Evolutionary conservation across 1,140 invertebrate genomes (phyloP).

Genomic region (Whitmania pigra): DNA sequence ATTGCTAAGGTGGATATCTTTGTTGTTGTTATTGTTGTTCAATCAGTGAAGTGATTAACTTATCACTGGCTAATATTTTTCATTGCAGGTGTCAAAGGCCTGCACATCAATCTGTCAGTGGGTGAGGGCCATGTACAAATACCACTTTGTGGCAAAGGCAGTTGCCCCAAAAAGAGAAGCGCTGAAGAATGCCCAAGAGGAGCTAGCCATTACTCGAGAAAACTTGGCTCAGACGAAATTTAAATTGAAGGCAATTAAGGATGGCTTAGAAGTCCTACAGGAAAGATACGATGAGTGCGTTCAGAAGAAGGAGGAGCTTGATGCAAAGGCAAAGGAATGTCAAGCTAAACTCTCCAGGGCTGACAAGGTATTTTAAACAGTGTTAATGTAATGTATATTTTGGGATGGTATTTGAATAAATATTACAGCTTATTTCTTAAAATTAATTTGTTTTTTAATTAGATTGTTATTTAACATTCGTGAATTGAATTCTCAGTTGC

Average conservation of each 20-base stretch:
- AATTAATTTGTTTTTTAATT: background rate
- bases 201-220: conserved; percentile 40
- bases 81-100: conserved; percentile 59
- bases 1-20: conserved; percentile 55
- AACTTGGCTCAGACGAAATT: conserved; percentile 39
- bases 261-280: conserved; percentile 43
- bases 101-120: conserved; percentile 79
- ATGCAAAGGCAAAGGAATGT: conserved; percentile 40
- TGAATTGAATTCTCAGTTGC: background rate
- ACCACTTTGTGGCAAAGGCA: conserved; percentile 45
- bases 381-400: background rate
- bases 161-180: conserved; percentile 42
- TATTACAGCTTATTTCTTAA: too few relatives aligned
- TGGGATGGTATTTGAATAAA: background rate
- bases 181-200: conserved; percentile 35
- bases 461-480: background rate
- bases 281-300: conserved; percentile 44
- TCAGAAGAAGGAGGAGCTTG: conserved; percentile 42
- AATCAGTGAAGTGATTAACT: too few relatives aligned
- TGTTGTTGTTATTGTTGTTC: background rate
- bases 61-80: background rate
- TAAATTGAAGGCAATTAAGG: conserved; percentile 38
- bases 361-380: conserved; percentile 39
- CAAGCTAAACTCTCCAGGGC: conserved; percentile 39
- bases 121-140: conserved; percentile 74